Evolutionary conservation across 2,888 invertebrate genomes (phyloP), one percentile per base, ranked within the genome.

Genomic region (Cantharis nigra): DNA sequence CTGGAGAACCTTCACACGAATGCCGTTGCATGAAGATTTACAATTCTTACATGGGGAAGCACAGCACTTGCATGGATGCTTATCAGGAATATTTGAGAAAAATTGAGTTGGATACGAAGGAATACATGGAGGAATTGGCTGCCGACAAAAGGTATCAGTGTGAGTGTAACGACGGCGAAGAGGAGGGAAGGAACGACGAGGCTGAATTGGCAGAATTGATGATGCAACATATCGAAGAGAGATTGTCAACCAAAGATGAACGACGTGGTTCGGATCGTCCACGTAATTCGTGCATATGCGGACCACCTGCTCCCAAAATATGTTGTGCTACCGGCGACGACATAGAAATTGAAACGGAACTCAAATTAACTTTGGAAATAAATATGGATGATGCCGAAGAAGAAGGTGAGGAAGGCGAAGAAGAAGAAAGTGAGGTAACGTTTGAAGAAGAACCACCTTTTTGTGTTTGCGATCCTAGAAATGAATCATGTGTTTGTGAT

Each of bases 21-120:
- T 88, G 88, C 75, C 74, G 79, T 0, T 88, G 89, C 72, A 83
- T 85, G 81, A 81, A 82, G 23, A 62, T 87, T 23, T 86, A 85
- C 26, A 70, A 84, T 3, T 77, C 80, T 18, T 88, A 84, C 72
- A 78, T 83, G 67, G 70, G 82, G n/a, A 83, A 83, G 18, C 88
- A 88, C 79, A 64, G 76, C 1, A 30, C 71, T 16, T 88, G 88
- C 75, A 75, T 85, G 73, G 76, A 83, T 9, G 28, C 83, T 13
- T 85, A 82, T 74, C 76, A 83, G 13, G 63, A 80, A 23, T 85
- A 83, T 78, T 67, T 83, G 49, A 64, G 80, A 63, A 81, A 85
- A 77, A 82, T 84, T 33, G 75, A 84, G 71, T 63, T 76, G 5
- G 82, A 83, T 14, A 74, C 79, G 7, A 70, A 82, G 14, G 82